These are phyloP conservation scores for Drymonia ruficornis DNA, from an alignment of 2,888 invertebrate species.

Conservation along the genomic window DNA sequence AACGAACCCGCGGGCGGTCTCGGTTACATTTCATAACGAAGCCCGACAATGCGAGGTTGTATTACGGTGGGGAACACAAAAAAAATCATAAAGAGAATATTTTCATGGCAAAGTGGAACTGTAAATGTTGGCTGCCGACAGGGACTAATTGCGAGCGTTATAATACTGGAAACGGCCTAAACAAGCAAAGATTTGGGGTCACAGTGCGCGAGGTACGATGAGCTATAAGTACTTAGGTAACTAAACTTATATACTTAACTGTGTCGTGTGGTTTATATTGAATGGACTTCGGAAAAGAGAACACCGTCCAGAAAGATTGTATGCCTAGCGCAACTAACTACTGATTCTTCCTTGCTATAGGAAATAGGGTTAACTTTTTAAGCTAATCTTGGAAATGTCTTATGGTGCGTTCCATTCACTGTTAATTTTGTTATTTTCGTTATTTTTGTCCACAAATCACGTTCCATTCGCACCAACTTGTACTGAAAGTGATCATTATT, in stretches of 20 bases:
- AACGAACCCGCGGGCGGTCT: not conserved
- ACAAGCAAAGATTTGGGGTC: slow-evolving; percentile 28
- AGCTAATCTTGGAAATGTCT: too few relatives aligned
- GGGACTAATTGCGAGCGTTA: slow-evolving; percentile 46
- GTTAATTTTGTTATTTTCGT: too few relatives aligned
- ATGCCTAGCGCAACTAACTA: too few relatives aligned
- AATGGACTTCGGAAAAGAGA: too few relatives aligned
- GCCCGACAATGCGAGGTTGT: not conserved
- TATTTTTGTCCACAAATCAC: too few relatives aligned
- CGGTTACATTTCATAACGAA: not conserved
- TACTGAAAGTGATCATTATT: too few relatives aligned
- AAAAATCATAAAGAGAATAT: slow-evolving; percentile 24
- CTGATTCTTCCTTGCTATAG: too few relatives aligned
- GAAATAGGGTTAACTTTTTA: too few relatives aligned
- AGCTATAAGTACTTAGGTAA: not conserved
- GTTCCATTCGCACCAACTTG: too few relatives aligned
- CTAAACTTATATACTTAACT: not conserved
- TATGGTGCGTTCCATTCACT: too few relatives aligned
- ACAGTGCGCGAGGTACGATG: slow-evolving; percentile 10
- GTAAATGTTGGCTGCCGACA: slow-evolving; percentile 37
- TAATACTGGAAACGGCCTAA: slow-evolving; percentile 41
- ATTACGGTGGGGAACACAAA: slow-evolving; percentile 11
- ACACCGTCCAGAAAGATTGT: too few relatives aligned
- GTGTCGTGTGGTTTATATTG: too few relatives aligned
- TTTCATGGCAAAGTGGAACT: slow-evolving; percentile 26